These are phyloP conservation scores for Hypotaenidia okinawae DNA, from an alignment of 2,797 vertebrate genomes.

Conservation along the genomic window DNA sequence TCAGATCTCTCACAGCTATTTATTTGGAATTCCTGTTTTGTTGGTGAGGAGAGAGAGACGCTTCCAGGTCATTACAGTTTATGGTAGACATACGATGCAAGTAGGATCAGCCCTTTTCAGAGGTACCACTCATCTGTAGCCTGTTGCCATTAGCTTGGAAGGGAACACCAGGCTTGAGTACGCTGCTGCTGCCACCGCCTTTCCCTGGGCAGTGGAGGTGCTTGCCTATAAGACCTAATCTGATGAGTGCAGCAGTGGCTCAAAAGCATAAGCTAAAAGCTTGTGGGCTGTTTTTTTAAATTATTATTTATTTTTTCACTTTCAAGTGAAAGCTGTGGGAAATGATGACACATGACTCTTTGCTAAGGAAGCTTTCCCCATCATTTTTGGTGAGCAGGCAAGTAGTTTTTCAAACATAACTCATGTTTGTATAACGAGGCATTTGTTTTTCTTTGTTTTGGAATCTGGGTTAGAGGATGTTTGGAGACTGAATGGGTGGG, in stretches of 20 bases:
- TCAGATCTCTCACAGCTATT: neutral
- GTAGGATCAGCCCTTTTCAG: neutral
- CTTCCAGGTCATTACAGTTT: neutral
- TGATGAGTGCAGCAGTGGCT: neutral
- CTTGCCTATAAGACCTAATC: neutral
- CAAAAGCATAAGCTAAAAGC: neutral
- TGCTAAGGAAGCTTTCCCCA: neutral
- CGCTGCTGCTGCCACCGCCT: neutral
- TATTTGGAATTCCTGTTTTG: neutral
- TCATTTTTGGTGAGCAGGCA: neutral
- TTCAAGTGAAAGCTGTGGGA: slow-evolving; percentile 15
- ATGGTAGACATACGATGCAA: neutral
- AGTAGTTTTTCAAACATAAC: slow-evolving; percentile 18
- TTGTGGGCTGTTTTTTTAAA: fast-evolving
- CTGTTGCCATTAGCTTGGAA: neutral
- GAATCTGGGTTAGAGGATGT: slow-evolving; percentile 51
- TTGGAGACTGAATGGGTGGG: slow-evolving; percentile 28
- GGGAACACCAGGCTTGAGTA: neutral
- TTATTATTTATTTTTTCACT: neutral
- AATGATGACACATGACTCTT: neutral
- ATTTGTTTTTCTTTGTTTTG: slow-evolving; percentile 52
- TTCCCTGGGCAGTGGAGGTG: neutral
- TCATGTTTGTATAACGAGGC: slow-evolving; percentile 47
- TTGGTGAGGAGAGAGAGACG: neutral
- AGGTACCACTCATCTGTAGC: neutral